phyloP scores from a whole-genome alignment of 2,797 vertebrate genomes.

The Champsocephalus gunnari region DNA sequence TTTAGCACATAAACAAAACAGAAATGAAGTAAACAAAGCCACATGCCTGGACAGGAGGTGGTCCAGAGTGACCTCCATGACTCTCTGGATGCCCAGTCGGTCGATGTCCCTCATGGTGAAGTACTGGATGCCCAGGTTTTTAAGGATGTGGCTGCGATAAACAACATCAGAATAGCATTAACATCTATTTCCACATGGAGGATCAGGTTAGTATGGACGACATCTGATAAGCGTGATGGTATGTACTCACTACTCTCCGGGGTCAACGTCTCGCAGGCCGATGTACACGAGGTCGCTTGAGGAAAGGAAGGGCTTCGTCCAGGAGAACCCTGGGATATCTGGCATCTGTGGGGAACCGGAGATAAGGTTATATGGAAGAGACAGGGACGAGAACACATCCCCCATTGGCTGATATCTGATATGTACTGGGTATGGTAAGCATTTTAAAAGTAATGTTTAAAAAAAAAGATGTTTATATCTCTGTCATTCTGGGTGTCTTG shows the following conservation, averaged over 20 bases:
- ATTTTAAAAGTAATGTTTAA: no score
- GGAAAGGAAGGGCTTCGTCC: conserved; percentile 93
- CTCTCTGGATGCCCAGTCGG: conserved; percentile 94
- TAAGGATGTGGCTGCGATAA: conserved; percentile 90
- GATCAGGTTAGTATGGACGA: background rate
- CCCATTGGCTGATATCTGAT: no score
- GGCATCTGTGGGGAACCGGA: conserved; percentile 85
- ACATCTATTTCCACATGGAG: background rate
- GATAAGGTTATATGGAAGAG: background rate
- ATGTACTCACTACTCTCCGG: conserved; percentile 92
- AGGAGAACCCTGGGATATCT: conserved; percentile 94
- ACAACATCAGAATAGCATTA: background rate
- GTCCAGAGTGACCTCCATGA: conserved; percentile 96
- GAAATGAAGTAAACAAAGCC: no score
- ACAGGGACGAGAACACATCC: background rate
- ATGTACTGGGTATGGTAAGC: background rate
- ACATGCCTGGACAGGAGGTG: conserved; percentile 89
- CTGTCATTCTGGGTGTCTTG: rapidly evolving
- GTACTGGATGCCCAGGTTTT: conserved; percentile 94
- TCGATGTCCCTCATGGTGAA: conserved; percentile 98
- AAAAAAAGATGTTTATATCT: background rate
- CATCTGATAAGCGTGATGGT: rapidly evolving
- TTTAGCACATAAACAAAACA: background rate
- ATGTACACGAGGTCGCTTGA: conserved; percentile 93
- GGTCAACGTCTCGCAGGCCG: conserved; percentile 94